phyloP scores from a whole-genome alignment of 2,113 vertebrate genomes.

The Camarhynchus parvulus region DNA sequence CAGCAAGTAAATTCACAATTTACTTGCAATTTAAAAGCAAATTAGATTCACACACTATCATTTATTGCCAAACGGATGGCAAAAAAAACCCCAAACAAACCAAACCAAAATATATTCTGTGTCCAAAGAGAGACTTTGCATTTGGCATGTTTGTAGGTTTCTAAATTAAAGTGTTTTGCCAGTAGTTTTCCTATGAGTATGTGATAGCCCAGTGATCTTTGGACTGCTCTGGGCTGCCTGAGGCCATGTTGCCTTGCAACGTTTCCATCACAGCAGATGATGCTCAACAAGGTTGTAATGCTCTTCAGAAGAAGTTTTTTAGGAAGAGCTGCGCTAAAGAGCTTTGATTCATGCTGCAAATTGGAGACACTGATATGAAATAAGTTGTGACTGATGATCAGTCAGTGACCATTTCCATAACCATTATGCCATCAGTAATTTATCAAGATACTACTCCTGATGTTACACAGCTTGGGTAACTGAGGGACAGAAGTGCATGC shows the following conservation, averaged over 20 bases:
- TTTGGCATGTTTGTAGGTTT: slow-evolving; percentile 45
- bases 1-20: slow-evolving; percentile 19
- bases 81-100: not conserved
- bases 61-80: slow-evolving; percentile 49
- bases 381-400: slow-evolving; percentile 88
- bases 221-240: slow-evolving; percentile 62
- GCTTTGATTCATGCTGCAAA: slow-evolving; percentile 71
- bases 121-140: slow-evolving; percentile 34
- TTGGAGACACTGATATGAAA: slow-evolving; percentile 78
- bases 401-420: slow-evolving; percentile 90
- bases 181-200: slow-evolving; percentile 22
- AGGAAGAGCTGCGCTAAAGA: slow-evolving; percentile 71
- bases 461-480: slow-evolving; percentile 85
- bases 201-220: slow-evolving; percentile 26
- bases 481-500: slow-evolving; percentile 72
- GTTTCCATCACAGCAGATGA: slow-evolving; percentile 55
- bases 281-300: slow-evolving; percentile 51
- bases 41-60: slow-evolving; percentile 58
- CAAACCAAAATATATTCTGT: not conserved
- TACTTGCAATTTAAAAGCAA: slow-evolving; percentile 56
- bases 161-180: slow-evolving; percentile 64
- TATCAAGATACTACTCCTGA: slow-evolving; percentile 86
- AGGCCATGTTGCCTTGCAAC: slow-evolving; percentile 52
- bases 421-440: slow-evolving; percentile 85
- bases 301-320: slow-evolving; percentile 67